A percentile compares a stretch with the other conserved stretches of the same genome.
phyloP scores from a whole-genome alignment of 2,797 vertebrate species.

The Enteromius afrohamiltoni region DNA sequence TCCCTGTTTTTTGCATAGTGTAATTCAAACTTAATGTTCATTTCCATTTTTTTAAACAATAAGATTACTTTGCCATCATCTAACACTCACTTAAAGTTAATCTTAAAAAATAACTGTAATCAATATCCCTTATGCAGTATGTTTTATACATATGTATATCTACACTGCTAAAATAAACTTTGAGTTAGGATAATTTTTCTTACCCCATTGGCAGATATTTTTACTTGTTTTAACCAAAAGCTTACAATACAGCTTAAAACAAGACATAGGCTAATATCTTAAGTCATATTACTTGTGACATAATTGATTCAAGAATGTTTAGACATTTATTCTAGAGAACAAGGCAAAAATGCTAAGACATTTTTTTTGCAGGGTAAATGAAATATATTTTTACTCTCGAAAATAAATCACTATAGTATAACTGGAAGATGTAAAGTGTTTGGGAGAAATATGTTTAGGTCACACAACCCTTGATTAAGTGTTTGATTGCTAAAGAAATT shows the following conservation, averaged over 20 bases:
- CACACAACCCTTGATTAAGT: neutral
- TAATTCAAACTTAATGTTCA: neutral
- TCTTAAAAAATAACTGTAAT: neutral
- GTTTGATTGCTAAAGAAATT: conserved; percentile 11
- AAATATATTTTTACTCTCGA: neutral
- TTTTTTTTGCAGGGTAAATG: neutral
- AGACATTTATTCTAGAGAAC: too few relatives aligned
- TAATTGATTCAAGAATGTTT: too few relatives aligned
- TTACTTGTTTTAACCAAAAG: too few relatives aligned
- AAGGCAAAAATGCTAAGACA: too few relatives aligned
- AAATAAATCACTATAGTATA: neutral
- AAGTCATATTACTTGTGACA: too few relatives aligned
- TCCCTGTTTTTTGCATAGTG: neutral
- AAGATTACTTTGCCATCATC: neutral
- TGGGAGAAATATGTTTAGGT: neutral
- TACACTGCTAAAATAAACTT: too few relatives aligned
- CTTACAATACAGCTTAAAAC: too few relatives aligned
- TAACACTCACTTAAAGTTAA: neutral
- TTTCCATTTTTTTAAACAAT: neutral
- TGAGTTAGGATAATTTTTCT: too few relatives aligned
- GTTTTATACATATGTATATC: neutral
- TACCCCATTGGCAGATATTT: too few relatives aligned
- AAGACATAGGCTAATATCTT: too few relatives aligned
- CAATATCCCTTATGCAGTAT: neutral
- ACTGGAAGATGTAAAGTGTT: neutral